Evolutionary conservation across 2,113 vertebrate genomes (phyloP), one percentile per base, ranked within the genome.

Genomic region (Ceyx margarethae): DNA sequence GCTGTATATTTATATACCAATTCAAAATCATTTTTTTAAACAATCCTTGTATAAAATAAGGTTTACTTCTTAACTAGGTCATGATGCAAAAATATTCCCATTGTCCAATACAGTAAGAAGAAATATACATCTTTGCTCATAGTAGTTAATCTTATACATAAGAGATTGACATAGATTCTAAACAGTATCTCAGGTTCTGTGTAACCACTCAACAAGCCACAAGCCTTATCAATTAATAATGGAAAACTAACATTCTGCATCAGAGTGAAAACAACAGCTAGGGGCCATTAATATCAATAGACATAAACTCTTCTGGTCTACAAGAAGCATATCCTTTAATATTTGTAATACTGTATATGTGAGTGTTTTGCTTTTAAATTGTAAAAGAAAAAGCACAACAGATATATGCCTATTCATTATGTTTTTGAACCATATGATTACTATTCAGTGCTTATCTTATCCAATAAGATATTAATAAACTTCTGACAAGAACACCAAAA

Each of bases 151-250:
- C 29, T 61, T 72, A 19, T 60, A 75, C 51, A 67, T 68, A 61
- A 88, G 57, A 46, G 57, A 46, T 11, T 88, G 60, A 77, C 13
- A 53, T 2, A 79, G 11, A 53, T 25, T 80, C 46, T 58, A 84
- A 89, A 71, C 91, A 91, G 54, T 76, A 85, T 77, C 88, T 88
- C 60, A 75, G 25, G 7, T 68, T 86, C 28, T 56, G 10, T 28
- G 13, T n/a, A 81, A 88, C 21, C 29, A 60, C 64, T 10, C 46
- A 93, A 89, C 5, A 87, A 79, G 25, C 50, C 78, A 77, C 31
- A 72, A 51, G 40, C 22, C 62, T 72, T 87, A 91, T 79, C 35
- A 86, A 88, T 81, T 90, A 93, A 81, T 93, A 88, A 86, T 16
- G n/a, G 25, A 67, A 94, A 91, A 53, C 20, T 61, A 95, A 91